Evolutionary conservation across 2,797 vertebrate species (phyloP), one percentile per base, ranked within the genome.

Genomic region (Brachyrhaphis roseni): DNA sequence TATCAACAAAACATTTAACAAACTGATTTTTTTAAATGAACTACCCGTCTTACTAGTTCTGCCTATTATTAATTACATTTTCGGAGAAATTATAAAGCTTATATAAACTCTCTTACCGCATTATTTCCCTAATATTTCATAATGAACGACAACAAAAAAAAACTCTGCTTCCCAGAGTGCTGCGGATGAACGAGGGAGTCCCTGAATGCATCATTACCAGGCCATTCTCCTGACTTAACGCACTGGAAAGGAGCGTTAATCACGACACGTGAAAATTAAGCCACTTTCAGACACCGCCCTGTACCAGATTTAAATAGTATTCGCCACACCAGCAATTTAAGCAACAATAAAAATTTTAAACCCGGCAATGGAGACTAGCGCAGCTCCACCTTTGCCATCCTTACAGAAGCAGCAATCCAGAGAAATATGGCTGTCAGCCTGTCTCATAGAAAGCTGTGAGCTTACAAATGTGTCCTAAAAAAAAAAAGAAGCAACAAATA

Each of bases 371-470:
- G 23, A 55, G 12, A 34, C 31, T 31, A 36, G 31, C 49, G 49
- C 79, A 31, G 78, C 74, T 80, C 62, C 82, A 62, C 84, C 76
- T 78, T 0, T 0, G 36, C 5, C n/a, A 16, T 11, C 23, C 53
- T 3, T n/a, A 34, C 51, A 64, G 34, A 36, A 34, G 34, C 26
- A 46, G 49, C 77, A 3, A 62, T 73, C 85, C 45, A 76, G 71
- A 78, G 90, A 91, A 93, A 83, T 39, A 93, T 93, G 91, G 89
- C 89, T 93, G 92, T 93, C 91, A 88, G 79, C 20, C 43, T 12
- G 77, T 62, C 39, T 55, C 39, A 41, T 46, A 53, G 39, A 6
- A 18, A 3, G n/a, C 28, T 41, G 46, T 13, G 31, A n/a, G 26
- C 28, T 5, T 2, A 10, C 0, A 31, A 34, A 77, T 0, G 49